Base-by-base conservation (phyloP, 2,113 vertebrate species). In the Willisornis vidua region DNA sequence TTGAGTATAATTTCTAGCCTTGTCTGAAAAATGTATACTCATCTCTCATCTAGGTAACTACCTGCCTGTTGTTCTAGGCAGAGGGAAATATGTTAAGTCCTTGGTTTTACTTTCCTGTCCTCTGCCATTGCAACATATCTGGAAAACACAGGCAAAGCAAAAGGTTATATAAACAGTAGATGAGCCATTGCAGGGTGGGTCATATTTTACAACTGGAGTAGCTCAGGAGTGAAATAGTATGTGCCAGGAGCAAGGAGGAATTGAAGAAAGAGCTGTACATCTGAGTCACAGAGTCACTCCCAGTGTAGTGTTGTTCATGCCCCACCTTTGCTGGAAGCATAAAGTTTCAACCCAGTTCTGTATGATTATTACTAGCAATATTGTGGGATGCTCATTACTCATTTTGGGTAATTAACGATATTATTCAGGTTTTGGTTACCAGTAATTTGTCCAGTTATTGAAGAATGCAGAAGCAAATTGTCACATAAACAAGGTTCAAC, bases 111-210 rank as follows among this genome's bases (percentile, higher is more conserved):
- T 94, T 93, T 94, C 45, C 39, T 57, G 24, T 84, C 35, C 62
- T 82, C 37, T 90, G 29, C 20, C 66, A 87, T 91, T 89, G 77
- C n/a, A 75, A 65, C 15, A 6, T 62, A 82, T 61, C 91, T 89
- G 79, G 39, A 74, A 91, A 96, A 48, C 51, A 39, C 48, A 89
- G 57, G 57, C 35, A 48, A 65, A 67, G 45, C 28, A 82, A 75
- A 90, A 24, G 65, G 66, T 96, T 96, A 84, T 91, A 89, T 94
- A 94, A 97, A 95, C 75, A 90, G 83, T 67, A 74, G 70, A 92
- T 94, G 70, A 96, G 73, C 61, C 83, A 82, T 61, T 84, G 58
- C 33, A 95, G 90, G 82, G 92, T 92, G 92, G 94, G 79, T 93
- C 65, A 39, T 87, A 87, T 93, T 95, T 92, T 97, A 81, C 57